Evolutionary conservation across 2,888 invertebrate genomes (phyloP).

Genomic region (Heteromyza rotundicornis): DNA sequence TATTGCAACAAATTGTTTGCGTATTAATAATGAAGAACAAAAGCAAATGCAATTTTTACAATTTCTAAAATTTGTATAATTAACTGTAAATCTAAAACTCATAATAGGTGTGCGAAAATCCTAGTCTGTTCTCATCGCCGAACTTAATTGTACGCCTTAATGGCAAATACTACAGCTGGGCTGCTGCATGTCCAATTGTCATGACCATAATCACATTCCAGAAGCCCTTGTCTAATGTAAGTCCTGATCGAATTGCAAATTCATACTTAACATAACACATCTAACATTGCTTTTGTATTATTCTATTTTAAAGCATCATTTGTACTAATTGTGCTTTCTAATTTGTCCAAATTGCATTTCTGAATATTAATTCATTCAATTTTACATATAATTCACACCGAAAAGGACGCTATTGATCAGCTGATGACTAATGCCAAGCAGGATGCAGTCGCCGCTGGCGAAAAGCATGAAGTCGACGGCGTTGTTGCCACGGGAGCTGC

Average conservation of each 20-base stretch:
- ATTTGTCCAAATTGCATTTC: not conserved
- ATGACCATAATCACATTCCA: conserved; percentile 87
- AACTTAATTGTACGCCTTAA: conserved; percentile 85
- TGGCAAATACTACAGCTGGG: conserved; percentile 90
- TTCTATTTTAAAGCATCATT: not conserved
- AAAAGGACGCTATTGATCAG: conserved; percentile 59
- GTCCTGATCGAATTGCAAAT: conserved; percentile 36
- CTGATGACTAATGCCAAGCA: conserved; percentile 48
- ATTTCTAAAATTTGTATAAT: not conserved
- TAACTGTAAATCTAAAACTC: not conserved
- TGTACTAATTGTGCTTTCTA: not conserved
- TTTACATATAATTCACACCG: not conserved
- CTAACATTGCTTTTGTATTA: not conserved
- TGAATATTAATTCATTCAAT: not conserved
- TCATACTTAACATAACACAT: not conserved
- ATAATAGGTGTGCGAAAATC: conserved; percentile 69
- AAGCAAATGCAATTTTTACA: too few relatives aligned
- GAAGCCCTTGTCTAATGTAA: conserved; percentile 80
- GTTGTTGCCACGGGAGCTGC: conserved; percentile 35
- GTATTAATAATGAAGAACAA: too few relatives aligned
- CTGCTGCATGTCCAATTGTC: conserved; percentile 87
- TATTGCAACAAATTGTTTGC: too few relatives aligned
- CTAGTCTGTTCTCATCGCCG: conserved; percentile 77
- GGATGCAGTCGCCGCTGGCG: conserved; percentile 26
- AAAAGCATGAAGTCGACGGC: conserved; percentile 34